Conservation (phyloP, 2,888 invertebrate genomes). For the Nymphalis polychloros region DNA sequence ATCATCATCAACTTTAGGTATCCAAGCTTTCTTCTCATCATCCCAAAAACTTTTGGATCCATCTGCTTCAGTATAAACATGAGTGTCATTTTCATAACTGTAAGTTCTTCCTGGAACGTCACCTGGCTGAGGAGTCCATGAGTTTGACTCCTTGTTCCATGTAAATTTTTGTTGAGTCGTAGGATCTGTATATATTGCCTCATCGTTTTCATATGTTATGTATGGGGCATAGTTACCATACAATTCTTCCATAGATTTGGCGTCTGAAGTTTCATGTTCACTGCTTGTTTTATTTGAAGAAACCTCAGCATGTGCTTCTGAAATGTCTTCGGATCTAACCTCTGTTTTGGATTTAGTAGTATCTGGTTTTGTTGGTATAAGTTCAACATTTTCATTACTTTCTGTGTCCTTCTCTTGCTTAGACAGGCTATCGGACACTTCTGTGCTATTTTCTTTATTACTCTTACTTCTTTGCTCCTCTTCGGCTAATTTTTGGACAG, state of each 20-base stretch:
- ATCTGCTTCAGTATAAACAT: conserved; percentile 91
- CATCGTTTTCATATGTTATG: conserved; percentile 86
- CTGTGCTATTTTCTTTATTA: conserved; percentile 3
- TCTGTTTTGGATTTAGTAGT: background rate
- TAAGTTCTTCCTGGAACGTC: conserved; percentile 73
- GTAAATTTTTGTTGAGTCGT: conserved; percentile 84
- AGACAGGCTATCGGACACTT: background rate
- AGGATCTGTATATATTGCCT: conserved; percentile 89
- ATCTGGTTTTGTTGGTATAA: background rate
- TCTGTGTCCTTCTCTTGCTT: conserved; percentile 12
- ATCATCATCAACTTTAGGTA: conserved; percentile 98
- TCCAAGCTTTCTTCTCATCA: conserved; percentile 94
- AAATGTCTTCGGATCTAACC: background rate
- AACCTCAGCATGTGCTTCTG: background rate
- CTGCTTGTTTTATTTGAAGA: background rate
- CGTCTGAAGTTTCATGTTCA: conserved; percentile 6
- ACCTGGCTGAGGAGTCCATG: conserved; percentile 67
- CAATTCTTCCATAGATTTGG: conserved; percentile 30
- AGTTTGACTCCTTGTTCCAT: conserved; percentile 80
- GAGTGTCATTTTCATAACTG: conserved; percentile 88
- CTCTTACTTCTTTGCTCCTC: conserved; percentile 56
- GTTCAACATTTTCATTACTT: conserved; percentile 6
- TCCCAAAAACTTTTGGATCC: conserved; percentile 97
- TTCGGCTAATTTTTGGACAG: conserved; percentile 71
- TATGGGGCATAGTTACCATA: conserved; percentile 80